A percentile compares a stretch with the other conserved stretches of the same genome.
phyloP scores from a whole-genome alignment of 2,113 vertebrate genomes.

The Elanus axillaris region DNA sequence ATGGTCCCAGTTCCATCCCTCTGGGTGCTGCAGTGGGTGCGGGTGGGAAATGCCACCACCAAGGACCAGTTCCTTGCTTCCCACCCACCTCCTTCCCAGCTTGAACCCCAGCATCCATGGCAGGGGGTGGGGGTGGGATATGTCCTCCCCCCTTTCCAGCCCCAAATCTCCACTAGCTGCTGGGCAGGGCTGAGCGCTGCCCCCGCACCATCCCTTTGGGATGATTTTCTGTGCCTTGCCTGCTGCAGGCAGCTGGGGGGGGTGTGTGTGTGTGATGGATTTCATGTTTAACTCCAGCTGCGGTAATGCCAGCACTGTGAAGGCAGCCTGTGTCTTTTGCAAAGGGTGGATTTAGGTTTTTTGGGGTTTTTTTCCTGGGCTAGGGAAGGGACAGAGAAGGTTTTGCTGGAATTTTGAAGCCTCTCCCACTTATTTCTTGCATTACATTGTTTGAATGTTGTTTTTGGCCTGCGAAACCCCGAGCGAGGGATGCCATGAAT shows the following conservation, averaged over 20 bases:
- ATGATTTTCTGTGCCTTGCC: not conserved
- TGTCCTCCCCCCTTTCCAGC: not conserved
- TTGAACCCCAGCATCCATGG: not conserved
- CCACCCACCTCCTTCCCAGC: not conserved
- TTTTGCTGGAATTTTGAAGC: not conserved
- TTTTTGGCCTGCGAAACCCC: not conserved
- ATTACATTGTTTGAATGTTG: not conserved
- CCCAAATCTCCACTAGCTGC: not conserved
- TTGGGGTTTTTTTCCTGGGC: not conserved
- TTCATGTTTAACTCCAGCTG: not conserved
- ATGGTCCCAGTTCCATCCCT: not conserved
- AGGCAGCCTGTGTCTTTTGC: not conserved
- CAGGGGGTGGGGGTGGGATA: rapidly evolving
- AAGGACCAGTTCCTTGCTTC: not conserved
- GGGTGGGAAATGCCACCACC: not conserved
- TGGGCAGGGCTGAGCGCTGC: not conserved
- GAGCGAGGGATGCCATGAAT: not conserved
- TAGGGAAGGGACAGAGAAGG: not conserved
- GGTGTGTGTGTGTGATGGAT: too few species aligned
- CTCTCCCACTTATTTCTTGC: not conserved
- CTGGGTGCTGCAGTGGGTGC: rapidly evolving
- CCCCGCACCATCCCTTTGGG: not conserved
- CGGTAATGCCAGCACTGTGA: not conserved
- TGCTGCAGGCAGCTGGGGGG: not conserved
- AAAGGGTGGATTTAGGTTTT: not conserved